These are phyloP conservation scores for Blennius ocellaris DNA, from an alignment of 2,113 vertebrate genomes.

Conservation along the genomic window DNA sequence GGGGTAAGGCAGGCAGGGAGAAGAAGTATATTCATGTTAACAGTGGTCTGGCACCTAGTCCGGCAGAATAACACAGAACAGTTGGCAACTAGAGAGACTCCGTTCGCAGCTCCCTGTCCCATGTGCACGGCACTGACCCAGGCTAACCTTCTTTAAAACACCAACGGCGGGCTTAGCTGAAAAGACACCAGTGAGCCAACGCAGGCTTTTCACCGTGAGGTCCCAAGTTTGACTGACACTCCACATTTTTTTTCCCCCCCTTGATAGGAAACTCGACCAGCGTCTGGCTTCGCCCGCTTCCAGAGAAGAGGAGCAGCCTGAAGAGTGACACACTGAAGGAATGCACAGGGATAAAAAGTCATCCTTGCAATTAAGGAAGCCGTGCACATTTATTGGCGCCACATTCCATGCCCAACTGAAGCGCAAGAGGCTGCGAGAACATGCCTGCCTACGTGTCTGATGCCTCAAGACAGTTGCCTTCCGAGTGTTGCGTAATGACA, in stretches of 20 bases:
- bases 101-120: slow-evolving; percentile 26
- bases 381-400: slow-evolving; percentile 69
- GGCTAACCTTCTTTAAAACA: slow-evolving; percentile 34
- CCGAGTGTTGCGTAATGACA: slow-evolving; percentile 53
- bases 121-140: slow-evolving; percentile 39
- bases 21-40: slow-evolving; percentile 67
- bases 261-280: slow-evolving; percentile 60
- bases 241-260: slow-evolving; percentile 29
- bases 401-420: slow-evolving; percentile 67
- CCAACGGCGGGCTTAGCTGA: slow-evolving; percentile 32
- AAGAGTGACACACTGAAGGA: slow-evolving; percentile 40
- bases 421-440: slow-evolving; percentile 61
- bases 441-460: slow-evolving; percentile 52
- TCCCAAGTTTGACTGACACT: slow-evolving; percentile 52
- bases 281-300: slow-evolving; percentile 36
- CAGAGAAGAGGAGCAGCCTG: slow-evolving; percentile 58
- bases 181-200: slow-evolving; percentile 47
- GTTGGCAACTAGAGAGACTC: slow-evolving; percentile 38
- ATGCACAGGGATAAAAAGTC: slow-evolving; percentile 59
- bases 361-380: slow-evolving; percentile 74
- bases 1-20: slow-evolving; percentile 43
- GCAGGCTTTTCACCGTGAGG: slow-evolving; percentile 48
- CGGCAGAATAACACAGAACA: slow-evolving; percentile 56
- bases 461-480: slow-evolving; percentile 63
- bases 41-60: slow-evolving; percentile 65